Evolutionary conservation across 2,888 invertebrate species (phyloP).

Genomic region (Biston stratarius): DNA sequence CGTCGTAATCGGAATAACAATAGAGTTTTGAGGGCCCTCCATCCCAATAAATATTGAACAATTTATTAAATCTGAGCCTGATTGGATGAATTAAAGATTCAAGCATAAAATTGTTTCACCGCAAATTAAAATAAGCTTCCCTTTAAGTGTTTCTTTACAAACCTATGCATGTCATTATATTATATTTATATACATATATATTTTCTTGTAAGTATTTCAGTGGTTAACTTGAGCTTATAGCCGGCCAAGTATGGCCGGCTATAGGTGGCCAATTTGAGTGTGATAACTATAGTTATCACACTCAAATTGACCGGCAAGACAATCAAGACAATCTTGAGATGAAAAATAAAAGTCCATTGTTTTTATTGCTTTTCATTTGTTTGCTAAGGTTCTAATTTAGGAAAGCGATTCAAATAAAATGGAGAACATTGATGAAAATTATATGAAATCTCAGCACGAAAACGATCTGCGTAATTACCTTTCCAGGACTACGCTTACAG

Average conservation of each 20-base stretch:
- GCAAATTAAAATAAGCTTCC: slow-evolving; percentile 26
- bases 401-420: not conserved
- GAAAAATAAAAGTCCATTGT: no score
- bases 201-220: no score
- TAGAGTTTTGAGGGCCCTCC: slow-evolving; percentile 31
- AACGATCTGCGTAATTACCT: slow-evolving; percentile 27
- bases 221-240: no score
- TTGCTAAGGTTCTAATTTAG: no score
- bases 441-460: slow-evolving; percentile 12
- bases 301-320: no score
- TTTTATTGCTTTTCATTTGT: no score
- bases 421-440: slow-evolving; percentile 10
- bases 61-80: slow-evolving; percentile 33
- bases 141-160: slow-evolving; percentile 17
- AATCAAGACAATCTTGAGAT: no score
- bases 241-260: no score
- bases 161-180: no score
- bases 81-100: slow-evolving; percentile 33
- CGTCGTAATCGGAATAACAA: slow-evolving; percentile 32
- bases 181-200: not conserved
- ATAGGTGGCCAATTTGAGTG: no score
- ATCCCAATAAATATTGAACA: slow-evolving; percentile 34
- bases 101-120: slow-evolving; percentile 29
- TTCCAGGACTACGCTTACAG: slow-evolving; percentile 12
- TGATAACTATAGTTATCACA: no score